Conservation (phyloP, 2,888 invertebrate species). For the Aspidiotus destructor region DNA sequence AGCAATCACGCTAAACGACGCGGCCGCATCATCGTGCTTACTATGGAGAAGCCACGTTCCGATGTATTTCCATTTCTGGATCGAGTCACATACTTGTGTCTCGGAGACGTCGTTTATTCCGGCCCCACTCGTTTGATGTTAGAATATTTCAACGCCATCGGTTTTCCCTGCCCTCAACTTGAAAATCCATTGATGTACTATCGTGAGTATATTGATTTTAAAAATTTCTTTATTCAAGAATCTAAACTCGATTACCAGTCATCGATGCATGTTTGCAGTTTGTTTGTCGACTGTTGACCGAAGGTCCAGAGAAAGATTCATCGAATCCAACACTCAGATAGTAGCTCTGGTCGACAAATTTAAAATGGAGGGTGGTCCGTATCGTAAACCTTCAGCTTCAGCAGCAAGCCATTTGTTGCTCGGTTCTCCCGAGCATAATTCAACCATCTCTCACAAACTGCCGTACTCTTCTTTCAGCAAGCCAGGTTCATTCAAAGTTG, state of each 20-base stretch:
- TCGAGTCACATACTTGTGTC: constrained; percentile 76
- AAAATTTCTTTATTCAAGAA: background rate
- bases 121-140: constrained; percentile 86
- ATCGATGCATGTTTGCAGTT: constrained; percentile 45
- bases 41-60: constrained; percentile 80
- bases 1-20: constrained; percentile 81
- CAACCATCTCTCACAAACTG: constrained; percentile 47
- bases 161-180: constrained; percentile 90
- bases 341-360: constrained; percentile 84
- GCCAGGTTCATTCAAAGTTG: constrained; percentile 52
- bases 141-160: constrained; percentile 88
- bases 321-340: constrained; percentile 89
- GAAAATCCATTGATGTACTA: constrained; percentile 99
- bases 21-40: constrained; percentile 78
- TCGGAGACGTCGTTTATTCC: constrained; percentile 84
- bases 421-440: constrained; percentile 40
- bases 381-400: constrained; percentile 51
- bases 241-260: no score
- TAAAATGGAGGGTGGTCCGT: constrained; percentile 70
- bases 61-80: constrained; percentile 95
- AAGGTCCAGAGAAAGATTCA: constrained; percentile 77
- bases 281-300: constrained; percentile 67
- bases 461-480: constrained; percentile 64
- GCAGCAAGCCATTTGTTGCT: constrained; percentile 37
- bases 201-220: constrained; percentile 53